Evolutionary conservation across 2,888 invertebrate species (phyloP).

Genomic region (Agapostemon virescens): DNA sequence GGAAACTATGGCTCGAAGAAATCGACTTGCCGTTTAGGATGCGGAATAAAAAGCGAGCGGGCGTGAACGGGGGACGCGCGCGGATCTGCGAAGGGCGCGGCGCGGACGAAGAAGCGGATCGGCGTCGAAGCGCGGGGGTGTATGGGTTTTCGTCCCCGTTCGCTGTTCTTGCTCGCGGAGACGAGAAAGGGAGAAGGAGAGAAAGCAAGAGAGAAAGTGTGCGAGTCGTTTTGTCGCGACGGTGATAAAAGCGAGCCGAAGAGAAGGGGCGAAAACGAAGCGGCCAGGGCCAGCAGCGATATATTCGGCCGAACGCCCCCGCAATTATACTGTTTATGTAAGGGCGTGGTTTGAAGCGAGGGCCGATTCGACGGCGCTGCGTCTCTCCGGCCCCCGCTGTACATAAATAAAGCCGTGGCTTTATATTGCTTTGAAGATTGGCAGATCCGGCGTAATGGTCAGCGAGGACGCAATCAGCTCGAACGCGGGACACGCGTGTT

Average conservation of each 20-base stretch:
- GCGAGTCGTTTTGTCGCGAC: slow-evolving; percentile 74
- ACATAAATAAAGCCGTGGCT: slow-evolving; percentile 67
- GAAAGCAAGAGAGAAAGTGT: no score
- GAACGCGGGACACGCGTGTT: slow-evolving; percentile 22
- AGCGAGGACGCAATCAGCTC: slow-evolving; percentile 56
- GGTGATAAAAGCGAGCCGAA: slow-evolving; percentile 71
- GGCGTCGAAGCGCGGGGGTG: background rate
- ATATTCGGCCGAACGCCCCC: slow-evolving; percentile 74
- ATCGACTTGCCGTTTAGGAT: no score
- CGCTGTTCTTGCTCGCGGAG: slow-evolving; percentile 39
- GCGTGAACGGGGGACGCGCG: background rate
- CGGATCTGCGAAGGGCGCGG: background rate
- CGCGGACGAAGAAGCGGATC: slow-evolving; percentile 15
- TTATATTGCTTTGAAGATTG: slow-evolving; percentile 72
- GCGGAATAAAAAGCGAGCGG: background rate
- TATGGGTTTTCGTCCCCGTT: slow-evolving; percentile 4
- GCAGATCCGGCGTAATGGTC: slow-evolving; percentile 68
- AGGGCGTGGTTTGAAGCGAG: slow-evolving; percentile 76
- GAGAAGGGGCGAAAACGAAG: slow-evolving; percentile 16
- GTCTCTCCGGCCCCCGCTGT: slow-evolving; percentile 14
- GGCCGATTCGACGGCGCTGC: slow-evolving; percentile 68
- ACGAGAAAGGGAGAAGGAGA: slow-evolving; percentile 1
- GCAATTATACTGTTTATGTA: slow-evolving; percentile 79
- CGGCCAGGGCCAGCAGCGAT: slow-evolving; percentile 26
- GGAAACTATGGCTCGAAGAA: no score